Percentiles rank a stretch among this genome's conserved stretches.
Evolutionary conservation across 2,888 invertebrate species (phyloP).

Genomic region (Panopea generosa): DNA sequence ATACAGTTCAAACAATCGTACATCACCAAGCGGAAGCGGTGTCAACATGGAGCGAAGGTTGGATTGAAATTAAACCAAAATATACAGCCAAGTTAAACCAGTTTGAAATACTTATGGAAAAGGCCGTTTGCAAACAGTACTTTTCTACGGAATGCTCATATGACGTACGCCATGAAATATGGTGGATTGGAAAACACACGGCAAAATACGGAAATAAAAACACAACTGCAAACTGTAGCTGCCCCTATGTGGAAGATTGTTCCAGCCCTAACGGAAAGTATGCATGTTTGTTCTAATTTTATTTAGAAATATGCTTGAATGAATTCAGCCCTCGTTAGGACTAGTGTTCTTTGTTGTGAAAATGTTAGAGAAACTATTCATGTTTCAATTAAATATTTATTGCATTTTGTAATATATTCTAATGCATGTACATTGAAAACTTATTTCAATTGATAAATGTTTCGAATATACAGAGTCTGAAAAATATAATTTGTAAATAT

Average conservation of each 20-base stretch:
- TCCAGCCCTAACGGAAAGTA: no score
- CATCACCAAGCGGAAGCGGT: conserved; percentile 36
- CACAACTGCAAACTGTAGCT: not conserved
- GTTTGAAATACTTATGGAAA: not conserved
- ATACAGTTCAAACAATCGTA: conserved; percentile 36
- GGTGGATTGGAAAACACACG: not conserved
- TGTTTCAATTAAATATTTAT: no score
- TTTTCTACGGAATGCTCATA: conserved; percentile 4
- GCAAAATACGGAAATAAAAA: not conserved
- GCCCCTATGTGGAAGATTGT: not conserved
- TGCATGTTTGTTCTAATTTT: no score
- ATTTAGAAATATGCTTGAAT: no score
- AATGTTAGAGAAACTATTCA: no score
- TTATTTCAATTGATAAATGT: no score
- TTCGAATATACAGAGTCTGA: no score
- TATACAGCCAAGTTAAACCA: not conserved
- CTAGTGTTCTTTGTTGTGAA: no score
- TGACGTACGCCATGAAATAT: not conserved
- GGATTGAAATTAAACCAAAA: not conserved
- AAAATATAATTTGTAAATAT: no score
- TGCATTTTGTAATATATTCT: no score
- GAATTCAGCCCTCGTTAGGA: no score
- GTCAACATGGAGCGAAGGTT: not conserved
- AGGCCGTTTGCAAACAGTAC: not conserved
- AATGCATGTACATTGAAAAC: no score